phyloP scores from a whole-genome alignment of 1,140 invertebrate species.

The Diabrotica undecimpunctata region DNA sequence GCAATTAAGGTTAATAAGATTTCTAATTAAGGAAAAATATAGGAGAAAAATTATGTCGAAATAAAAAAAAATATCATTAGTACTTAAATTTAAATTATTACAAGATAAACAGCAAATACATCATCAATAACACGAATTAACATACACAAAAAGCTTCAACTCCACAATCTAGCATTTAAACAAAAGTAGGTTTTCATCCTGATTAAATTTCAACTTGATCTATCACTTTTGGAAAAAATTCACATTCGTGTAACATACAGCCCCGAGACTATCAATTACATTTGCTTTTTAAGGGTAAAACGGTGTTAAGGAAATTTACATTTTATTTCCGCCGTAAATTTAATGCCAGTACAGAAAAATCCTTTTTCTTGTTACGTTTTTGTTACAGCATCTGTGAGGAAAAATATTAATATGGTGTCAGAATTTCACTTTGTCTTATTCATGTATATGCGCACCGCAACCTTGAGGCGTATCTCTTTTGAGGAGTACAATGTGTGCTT shows the following conservation, averaged over 20 bases:
- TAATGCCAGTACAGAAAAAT: slow-evolving; percentile 3
- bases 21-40: too few relatives aligned
- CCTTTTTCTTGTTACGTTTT: not conserved
- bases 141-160: too few relatives aligned
- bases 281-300: slow-evolving; percentile 1
- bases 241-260: not conserved
- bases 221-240: too few relatives aligned
- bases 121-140: too few relatives aligned
- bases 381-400: not conserved
- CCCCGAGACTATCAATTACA: not conserved
- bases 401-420: slow-evolving; percentile 3
- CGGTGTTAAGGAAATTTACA: not conserved
- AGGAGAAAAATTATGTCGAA: too few relatives aligned
- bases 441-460: not conserved
- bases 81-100: too few relatives aligned
- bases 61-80: too few relatives aligned
- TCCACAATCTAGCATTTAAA: too few relatives aligned
- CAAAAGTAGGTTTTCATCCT: too few relatives aligned
- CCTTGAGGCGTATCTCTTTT: not conserved
- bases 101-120: too few relatives aligned
- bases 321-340: slow-evolving; percentile 8
- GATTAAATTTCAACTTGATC: too few relatives aligned
- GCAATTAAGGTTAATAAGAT: too few relatives aligned
- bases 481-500: not conserved
- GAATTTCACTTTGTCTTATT: slow-evolving; percentile 2